Percentiles rank a stretch among this genome's conserved stretches.
Conservation (phyloP, 2,113 vertebrate genomes). For the Verasper variegatus region DNA sequence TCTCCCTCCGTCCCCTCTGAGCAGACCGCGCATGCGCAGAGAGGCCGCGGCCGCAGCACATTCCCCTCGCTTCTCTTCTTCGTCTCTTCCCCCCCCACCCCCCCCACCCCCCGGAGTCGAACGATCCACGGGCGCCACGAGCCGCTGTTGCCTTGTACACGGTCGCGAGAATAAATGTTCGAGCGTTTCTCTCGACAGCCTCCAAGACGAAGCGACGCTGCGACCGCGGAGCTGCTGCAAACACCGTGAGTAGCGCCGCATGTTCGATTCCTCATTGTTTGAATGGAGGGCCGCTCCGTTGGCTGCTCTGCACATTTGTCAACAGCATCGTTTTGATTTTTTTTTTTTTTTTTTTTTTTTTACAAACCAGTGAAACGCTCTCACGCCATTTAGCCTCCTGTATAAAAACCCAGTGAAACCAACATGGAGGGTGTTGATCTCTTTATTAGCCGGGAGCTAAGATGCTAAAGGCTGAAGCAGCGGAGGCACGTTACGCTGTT, state of each 20-base stretch:
- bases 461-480: background rate
- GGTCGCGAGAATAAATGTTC: background rate
- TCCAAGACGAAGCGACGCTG: background rate
- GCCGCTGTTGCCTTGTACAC: background rate
- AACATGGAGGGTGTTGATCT: too few relatives aligned
- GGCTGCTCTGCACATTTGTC: slow-evolving; percentile 59
- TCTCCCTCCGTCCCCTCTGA: slow-evolving; percentile 33
- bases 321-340: slow-evolving; percentile 43
- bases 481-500: too few relatives aligned
- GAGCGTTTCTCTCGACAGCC: background rate
- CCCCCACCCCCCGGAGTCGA: slow-evolving; percentile 37
- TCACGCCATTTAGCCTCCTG: too few relatives aligned
- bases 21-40: slow-evolving; percentile 70
- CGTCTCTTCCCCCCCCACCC: slow-evolving; percentile 8
- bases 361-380: background rate
- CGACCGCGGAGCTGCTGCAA: background rate
- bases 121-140: background rate
- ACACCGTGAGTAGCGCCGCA: slow-evolving; percentile 62
- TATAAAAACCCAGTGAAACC: too few relatives aligned
- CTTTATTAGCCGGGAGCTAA: background rate
- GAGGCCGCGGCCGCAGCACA: slow-evolving; percentile 57
- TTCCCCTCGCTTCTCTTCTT: slow-evolving; percentile 77
- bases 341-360: too few relatives aligned
- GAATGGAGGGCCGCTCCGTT: slow-evolving; percentile 69
- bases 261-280: slow-evolving; percentile 68